Percentiles rank a stretch among this genome's conserved stretches.
Evolutionary conservation across 2,888 invertebrate species (phyloP).

Genomic region (Hololepta plana): DNA sequence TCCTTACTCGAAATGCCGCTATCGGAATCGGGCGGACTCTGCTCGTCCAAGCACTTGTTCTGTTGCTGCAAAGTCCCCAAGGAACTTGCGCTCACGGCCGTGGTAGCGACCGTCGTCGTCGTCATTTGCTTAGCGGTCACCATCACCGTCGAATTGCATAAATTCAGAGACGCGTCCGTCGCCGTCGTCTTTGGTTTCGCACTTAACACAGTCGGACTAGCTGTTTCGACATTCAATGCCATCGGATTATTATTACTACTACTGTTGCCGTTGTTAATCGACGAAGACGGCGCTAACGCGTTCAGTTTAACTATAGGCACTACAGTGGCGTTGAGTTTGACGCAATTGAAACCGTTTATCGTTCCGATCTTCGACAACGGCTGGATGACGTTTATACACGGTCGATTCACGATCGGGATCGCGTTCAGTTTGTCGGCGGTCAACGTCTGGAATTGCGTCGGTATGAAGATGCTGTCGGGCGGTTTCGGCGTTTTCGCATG

Average conservation of each 20-base stretch:
- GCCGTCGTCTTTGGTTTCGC: slow-evolving; percentile 15
- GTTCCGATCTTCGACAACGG: slow-evolving; percentile 22
- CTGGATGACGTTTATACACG: slow-evolving; percentile 23
- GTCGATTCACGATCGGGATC: slow-evolving; percentile 22
- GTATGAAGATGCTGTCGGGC: slow-evolving; percentile 21
- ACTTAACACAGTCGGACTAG: slow-evolving; percentile 23
- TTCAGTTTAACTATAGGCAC: slow-evolving; percentile 29
- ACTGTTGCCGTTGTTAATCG: slow-evolving; percentile 17
- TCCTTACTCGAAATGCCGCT: slow-evolving; percentile 16
- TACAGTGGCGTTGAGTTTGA: slow-evolving; percentile 27
- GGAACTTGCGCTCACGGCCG: slow-evolving; percentile 5
- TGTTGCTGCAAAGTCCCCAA: slow-evolving; percentile 10
- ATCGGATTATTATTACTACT: slow-evolving; percentile 12
- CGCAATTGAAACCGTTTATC: slow-evolving; percentile 18
- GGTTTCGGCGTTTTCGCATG: slow-evolving; percentile 25
- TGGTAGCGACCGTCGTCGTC: slow-evolving; percentile 1
- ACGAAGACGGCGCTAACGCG: slow-evolving; percentile 23
- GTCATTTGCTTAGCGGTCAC: not conserved
- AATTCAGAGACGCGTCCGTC: not conserved
- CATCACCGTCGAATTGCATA: slow-evolving; percentile 3
- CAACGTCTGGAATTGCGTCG: slow-evolving; percentile 23
- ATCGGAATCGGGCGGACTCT: slow-evolving; percentile 19
- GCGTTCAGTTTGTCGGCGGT: slow-evolving; percentile 19
- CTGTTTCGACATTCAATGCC: slow-evolving; percentile 23
- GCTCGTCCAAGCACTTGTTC: slow-evolving; percentile 9